Conservation (phyloP, 2,113 vertebrate genomes). For the Peromyscus maniculatus region DNA sequence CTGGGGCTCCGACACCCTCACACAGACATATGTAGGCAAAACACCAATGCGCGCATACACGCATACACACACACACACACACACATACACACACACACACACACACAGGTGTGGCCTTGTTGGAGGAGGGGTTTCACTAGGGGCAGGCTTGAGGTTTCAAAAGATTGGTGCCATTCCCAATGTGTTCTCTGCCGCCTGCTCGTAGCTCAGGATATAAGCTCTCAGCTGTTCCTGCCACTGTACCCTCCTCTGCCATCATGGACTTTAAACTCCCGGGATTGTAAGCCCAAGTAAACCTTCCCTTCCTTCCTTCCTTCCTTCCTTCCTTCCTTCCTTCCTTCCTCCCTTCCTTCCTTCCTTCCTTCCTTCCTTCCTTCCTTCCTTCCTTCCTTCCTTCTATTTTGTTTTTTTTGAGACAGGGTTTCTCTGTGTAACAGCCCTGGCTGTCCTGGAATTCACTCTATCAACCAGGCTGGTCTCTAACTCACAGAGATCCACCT, state of each 20-base stretch:
- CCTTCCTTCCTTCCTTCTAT: no score
- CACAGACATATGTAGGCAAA: not conserved
- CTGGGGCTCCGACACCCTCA: not conserved
- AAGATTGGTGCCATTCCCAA: not conserved
- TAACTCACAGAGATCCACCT: no score
- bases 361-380: no score
- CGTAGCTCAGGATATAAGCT: not conserved
- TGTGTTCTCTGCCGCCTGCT: not conserved
- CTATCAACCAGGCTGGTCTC: no score
- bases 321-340: no score
- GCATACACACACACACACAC: not conserved
- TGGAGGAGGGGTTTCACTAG: not conserved
- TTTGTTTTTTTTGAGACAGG: no score
- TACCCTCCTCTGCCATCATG: not conserved
- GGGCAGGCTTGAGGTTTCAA: not conserved
- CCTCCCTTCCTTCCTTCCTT: no score
- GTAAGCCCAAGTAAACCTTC: not conserved
- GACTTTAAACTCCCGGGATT: not conserved
- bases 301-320: not conserved
- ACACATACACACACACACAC: no score
- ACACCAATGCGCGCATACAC: not conserved
- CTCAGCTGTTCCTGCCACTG: not conserved
- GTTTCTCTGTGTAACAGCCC: no score
- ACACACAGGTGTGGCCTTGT: not conserved
- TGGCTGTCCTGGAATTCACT: no score